Conservation (phyloP, 2,888 invertebrate species). For the Branchellion lobata region DNA sequence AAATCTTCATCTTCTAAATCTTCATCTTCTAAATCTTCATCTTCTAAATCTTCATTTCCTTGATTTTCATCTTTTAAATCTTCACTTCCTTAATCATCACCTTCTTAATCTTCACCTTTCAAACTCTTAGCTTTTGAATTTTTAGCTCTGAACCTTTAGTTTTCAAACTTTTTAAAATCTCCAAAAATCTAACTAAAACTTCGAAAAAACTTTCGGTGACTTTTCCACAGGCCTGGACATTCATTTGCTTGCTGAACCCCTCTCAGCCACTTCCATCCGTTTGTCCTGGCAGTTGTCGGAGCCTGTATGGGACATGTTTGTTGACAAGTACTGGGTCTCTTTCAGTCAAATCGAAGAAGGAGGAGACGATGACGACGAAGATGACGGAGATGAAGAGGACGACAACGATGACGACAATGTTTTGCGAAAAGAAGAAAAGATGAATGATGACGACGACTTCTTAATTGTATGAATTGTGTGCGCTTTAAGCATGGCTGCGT, state of each 20-base stretch:
- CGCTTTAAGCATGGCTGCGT: too few relatives aligned
- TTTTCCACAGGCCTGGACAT: constrained; percentile 30
- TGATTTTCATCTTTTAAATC: too few relatives aligned
- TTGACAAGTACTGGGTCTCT: not conserved
- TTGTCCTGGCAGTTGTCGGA: constrained; percentile 31
- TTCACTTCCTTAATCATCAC: too few relatives aligned
- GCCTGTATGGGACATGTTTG: constrained; percentile 25
- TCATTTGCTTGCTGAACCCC: constrained; percentile 4
- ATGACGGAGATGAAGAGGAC: not conserved
- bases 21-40: too few relatives aligned
- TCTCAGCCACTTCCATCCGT: constrained; percentile 25
- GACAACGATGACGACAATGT: not conserved
- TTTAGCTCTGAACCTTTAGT: not conserved
- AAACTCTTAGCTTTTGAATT: too few relatives aligned
- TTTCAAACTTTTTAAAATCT: too few relatives aligned
- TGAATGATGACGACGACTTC: not conserved
- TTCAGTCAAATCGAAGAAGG: not conserved
- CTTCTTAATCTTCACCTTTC: too few relatives aligned
- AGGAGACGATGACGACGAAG: not conserved
- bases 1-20: too few relatives aligned
- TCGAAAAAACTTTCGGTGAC: too few relatives aligned
- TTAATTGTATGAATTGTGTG: not conserved
- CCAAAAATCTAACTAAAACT: not conserved
- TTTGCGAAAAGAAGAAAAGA: too few relatives aligned
- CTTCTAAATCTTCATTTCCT: too few relatives aligned